These are phyloP conservation scores for Rhegmatorhina hoffmannsi DNA, from an alignment of 2,113 vertebrate genomes.

Conservation along the genomic window DNA sequence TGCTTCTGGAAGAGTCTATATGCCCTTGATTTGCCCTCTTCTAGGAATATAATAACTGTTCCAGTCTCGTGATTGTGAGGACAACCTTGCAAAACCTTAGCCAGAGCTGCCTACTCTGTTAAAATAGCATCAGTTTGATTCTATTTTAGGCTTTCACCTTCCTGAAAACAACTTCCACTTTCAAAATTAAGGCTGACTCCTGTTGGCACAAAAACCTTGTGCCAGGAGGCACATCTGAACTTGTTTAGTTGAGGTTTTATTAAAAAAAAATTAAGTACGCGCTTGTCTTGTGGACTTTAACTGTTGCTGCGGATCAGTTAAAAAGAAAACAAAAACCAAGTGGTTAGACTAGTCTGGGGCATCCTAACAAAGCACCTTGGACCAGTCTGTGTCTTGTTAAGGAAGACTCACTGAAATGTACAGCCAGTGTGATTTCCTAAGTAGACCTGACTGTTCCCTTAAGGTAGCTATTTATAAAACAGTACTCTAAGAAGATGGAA, in stretches of 20 bases:
- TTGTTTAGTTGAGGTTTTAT: background rate
- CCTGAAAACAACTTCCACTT: background rate
- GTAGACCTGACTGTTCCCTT: background rate
- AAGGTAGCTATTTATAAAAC: background rate
- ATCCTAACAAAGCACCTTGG: background rate
- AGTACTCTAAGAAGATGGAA: background rate
- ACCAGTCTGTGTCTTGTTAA: background rate
- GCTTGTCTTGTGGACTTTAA: background rate
- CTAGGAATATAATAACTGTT: background rate
- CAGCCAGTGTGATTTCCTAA: background rate
- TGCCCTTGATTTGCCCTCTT: conserved; percentile 5
- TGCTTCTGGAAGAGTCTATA: background rate
- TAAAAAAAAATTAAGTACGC: background rate
- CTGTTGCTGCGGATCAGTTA: background rate
- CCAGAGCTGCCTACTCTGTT: background rate
- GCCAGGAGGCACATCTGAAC: background rate
- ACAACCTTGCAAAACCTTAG: background rate
- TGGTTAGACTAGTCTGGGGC: background rate
- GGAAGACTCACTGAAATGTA: background rate
- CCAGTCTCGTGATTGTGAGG: background rate
- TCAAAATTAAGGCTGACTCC: background rate
- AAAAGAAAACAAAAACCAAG: background rate
- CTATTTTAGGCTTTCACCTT: conserved; percentile 21
- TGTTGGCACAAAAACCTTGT: background rate
- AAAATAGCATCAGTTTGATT: background rate